Percentiles rank a stretch among this genome's conserved stretches.
Evolutionary conservation across 2,113 vertebrate species (phyloP).

Genomic region (Gallinago paraguaiae): DNA sequence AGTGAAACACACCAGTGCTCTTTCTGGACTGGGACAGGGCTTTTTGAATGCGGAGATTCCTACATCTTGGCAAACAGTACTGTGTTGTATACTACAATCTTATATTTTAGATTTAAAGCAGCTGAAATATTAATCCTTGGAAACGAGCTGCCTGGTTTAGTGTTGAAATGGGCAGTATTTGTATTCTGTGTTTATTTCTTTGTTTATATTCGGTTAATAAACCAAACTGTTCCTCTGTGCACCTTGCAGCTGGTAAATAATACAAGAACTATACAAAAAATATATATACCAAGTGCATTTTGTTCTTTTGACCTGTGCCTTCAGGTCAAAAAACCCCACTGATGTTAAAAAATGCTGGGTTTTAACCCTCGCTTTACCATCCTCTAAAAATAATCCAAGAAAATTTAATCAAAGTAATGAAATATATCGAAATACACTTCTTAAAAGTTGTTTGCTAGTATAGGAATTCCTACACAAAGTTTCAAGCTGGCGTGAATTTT

Average conservation of each 20-base stretch:
- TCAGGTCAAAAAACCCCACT: neutral
- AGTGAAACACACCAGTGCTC: conserved; percentile 36
- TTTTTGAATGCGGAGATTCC: conserved; percentile 30
- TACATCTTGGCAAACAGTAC: conserved; percentile 1
- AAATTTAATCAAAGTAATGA: neutral
- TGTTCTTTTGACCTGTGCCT: neutral
- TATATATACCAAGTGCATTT: neutral
- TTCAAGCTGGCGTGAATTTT: conserved; percentile 73
- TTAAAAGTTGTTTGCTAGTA: neutral
- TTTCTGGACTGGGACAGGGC: conserved; percentile 40
- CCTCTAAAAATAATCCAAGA: conserved; percentile 17
- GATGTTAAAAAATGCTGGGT: neutral
- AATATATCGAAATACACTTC: neutral
- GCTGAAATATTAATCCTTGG: conserved; percentile 15
- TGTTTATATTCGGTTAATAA: conserved; percentile 46
- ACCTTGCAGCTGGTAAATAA: conserved; percentile 41
- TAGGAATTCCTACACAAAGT: conserved; percentile 65
- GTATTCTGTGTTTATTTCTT: conserved; percentile 51
- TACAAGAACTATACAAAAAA: neutral
- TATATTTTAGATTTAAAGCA: conserved; percentile 24
- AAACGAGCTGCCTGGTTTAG: conserved; percentile 17
- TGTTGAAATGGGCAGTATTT: conserved; percentile 42
- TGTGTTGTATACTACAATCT: neutral
- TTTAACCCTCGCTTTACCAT: neutral
- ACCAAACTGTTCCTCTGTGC: neutral